Percentiles rank a stretch among this genome's conserved stretches.
These are phyloP conservation scores for Ophioninae sp. DNA, from an alignment of 2,888 invertebrate species.

Conservation along the genomic window DNA sequence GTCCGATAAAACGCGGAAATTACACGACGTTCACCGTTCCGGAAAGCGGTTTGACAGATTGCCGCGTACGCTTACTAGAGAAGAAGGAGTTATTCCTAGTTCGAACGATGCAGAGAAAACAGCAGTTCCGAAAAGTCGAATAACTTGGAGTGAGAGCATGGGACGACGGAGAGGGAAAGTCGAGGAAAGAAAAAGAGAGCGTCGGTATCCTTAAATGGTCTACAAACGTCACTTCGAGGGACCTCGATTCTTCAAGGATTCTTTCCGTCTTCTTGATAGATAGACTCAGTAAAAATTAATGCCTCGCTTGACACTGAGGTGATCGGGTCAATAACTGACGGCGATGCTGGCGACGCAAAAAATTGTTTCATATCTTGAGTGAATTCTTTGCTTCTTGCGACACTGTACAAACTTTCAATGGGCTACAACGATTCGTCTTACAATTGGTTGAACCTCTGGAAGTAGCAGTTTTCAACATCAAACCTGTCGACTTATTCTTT, in stretches of 20 bases:
- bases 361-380: neutral
- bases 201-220: neutral
- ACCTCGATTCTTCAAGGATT: neutral
- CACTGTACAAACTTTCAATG: neutral
- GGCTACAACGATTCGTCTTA: neutral
- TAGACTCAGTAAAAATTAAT: neutral
- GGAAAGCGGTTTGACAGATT: constrained; percentile 7
- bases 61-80: neutral
- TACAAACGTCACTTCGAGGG: neutral
- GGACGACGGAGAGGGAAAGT: neutral
- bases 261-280: neutral
- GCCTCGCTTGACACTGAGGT: neutral
- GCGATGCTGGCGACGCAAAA: neutral
- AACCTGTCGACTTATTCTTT: neutral
- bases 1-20: neutral
- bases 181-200: neutral
- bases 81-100: neutral
- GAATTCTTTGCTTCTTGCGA: neutral
- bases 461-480: neutral
- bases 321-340: neutral
- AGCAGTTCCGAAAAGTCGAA: constrained; percentile 1
- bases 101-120: neutral
- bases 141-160: neutral
- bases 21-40: constrained; percentile 6
- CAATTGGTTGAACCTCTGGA: neutral